Percentiles rank a stretch among this genome's conserved stretches.
phyloP scores from a whole-genome alignment of 2,888 invertebrate genomes.

The Diarsia rubi region DNA sequence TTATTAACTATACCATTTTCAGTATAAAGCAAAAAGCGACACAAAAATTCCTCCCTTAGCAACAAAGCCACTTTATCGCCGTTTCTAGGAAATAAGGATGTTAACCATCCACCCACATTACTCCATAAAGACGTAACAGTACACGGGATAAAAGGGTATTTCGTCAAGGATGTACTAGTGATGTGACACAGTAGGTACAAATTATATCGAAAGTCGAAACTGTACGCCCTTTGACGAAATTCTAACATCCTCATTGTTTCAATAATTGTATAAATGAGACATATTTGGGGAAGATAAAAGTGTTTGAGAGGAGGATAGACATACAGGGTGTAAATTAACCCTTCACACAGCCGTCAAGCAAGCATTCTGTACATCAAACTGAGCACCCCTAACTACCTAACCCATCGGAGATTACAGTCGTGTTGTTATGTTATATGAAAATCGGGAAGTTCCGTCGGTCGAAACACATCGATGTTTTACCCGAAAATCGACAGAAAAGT shows the following conservation, averaged over 20 bases:
- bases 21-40: conserved; percentile 23
- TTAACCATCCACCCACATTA: conserved; percentile 47
- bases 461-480: not conserved
- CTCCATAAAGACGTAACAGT: conserved; percentile 40
- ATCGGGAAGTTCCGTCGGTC: too few relatives aligned
- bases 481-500: not conserved
- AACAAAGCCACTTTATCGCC: conserved; percentile 50
- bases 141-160: conserved; percentile 39
- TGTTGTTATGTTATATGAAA: too few relatives aligned
- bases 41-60: conserved; percentile 14
- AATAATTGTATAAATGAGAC: not conserved
- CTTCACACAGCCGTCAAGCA: too few relatives aligned
- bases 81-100: conserved; percentile 36
- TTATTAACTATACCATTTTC: conserved; percentile 8
- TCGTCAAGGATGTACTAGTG: conserved; percentile 36
- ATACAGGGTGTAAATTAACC: too few relatives aligned
- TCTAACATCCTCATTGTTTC: not conserved
- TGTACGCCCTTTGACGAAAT: not conserved
- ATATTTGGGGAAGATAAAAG: not conserved
- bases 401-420: too few relatives aligned
- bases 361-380: too few relatives aligned
- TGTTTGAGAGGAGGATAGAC: not conserved
- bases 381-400: too few relatives aligned
- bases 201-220: conserved; percentile 14
- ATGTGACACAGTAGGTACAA: conserved; percentile 28